Base-by-base conservation (phyloP, 2,113 vertebrate genomes). In the Etia nguti region DNA sequence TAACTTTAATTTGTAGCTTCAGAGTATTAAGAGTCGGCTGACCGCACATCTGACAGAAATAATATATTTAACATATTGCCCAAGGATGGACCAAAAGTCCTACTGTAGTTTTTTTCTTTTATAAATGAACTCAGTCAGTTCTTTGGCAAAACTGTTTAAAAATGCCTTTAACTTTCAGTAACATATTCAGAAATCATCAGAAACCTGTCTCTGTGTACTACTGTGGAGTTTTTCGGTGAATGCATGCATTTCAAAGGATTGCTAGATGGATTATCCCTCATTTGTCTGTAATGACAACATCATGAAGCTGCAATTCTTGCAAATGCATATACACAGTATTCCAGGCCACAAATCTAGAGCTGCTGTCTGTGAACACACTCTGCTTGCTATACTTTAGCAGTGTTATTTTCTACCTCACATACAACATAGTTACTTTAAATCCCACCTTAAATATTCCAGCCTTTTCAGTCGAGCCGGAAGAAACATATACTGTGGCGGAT, bases 321-420 rank as follows among this genome's bases (percentile, higher is more conserved):
- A 77, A n/a, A 31, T 34, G 6, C 26, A 34, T 85, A 65, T 84
- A 77, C 88, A 43, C 41, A 68, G 54, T 85, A 46, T 22, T 26
- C 48, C 48, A 15, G 24, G 38, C 56, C 79, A 26, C 75, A 80
- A 60, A 70, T 70, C 36, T 50, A 41, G 50, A 26, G 24, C 34
- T 46, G 41, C 31, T 70, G 65, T 87, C 34, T 46, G 26, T 73
- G 16, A n/a, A 83, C 68, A 56, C 57, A 6, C 56, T 57, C 38
- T 36, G 34, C n/a, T 26, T 38, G 36, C 46, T 24, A 4, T 54
- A 16, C 20, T 83, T 22, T 59, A 62, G 46, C 18, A 22, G 24
- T 59, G 81, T 57, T 82, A 81, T 91, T 90, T 88, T 87, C 73
- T 57, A 26, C 24, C 46, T 83, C 60, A 86, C 57, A 86, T 73